Percentiles rank a stretch among this genome's conserved stretches.
phyloP scores from a whole-genome alignment of 2,888 invertebrate species.

The Amaurobius ferox region DNA sequence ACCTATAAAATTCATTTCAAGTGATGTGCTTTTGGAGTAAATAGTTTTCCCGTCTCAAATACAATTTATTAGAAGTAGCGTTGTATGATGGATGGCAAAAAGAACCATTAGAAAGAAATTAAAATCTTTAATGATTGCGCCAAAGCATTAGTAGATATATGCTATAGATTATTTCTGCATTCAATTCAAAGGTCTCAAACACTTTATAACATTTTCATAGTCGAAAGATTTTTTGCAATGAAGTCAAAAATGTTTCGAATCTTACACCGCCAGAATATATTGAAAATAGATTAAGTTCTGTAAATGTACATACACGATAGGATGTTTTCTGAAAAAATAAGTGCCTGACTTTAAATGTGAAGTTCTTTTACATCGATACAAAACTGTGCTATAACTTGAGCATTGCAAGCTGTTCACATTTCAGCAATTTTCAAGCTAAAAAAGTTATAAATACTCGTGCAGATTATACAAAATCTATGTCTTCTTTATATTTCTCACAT shows the following conservation, averaged over 20 bases:
- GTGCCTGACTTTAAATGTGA: neutral
- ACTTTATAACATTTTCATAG: neutral
- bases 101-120: neutral
- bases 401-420: neutral
- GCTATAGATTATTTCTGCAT: neutral
- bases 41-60: too few species aligned
- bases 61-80: neutral
- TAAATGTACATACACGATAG: neutral
- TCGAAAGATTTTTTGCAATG: neutral
- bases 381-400: neutral
- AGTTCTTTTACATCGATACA: neutral
- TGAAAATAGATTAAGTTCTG: neutral
- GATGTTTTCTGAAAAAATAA: neutral
- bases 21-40: too few species aligned
- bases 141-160: neutral
- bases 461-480: too few species aligned
- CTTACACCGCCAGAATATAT: neutral
- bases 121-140: neutral
- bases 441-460: neutral
- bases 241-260: neutral
- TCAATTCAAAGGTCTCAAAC: neutral
- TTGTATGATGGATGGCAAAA: neutral
- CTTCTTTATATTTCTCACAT: too few species aligned
- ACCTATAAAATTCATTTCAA: too few species aligned
- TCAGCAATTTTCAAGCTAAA: neutral